Evolutionary conservation across 2,888 invertebrate species (phyloP).

Genomic region (Tenodera sinensis): DNA sequence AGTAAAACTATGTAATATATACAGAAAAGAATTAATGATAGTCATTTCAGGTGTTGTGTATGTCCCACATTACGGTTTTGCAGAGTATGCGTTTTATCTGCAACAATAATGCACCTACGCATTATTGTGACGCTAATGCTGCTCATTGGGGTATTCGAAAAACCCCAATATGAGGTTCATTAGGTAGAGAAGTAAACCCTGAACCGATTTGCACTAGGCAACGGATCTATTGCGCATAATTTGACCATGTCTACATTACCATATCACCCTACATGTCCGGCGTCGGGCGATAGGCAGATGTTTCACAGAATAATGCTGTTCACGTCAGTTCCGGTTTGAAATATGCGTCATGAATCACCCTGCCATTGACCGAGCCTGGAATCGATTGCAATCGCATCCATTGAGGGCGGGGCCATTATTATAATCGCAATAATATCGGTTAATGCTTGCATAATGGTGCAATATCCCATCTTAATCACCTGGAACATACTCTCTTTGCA

Average conservation of each 20-base stretch:
- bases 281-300: not conserved
- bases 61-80: too few species aligned
- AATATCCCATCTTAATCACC: not conserved
- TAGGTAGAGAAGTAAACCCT: not conserved
- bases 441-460: too few species aligned
- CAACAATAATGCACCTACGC: too few species aligned
- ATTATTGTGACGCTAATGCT: too few species aligned
- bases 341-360: constrained; percentile 4
- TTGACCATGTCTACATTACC: not conserved
- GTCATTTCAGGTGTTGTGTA: too few species aligned
- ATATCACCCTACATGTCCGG: not conserved
- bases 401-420: not conserved
- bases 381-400: not conserved
- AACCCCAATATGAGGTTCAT: not conserved
- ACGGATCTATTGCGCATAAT: not conserved
- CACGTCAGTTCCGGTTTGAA: constrained; percentile 5
- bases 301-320: not conserved
- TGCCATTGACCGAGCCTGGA: not conserved
- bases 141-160: too few species aligned
- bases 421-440: not conserved
- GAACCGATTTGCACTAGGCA: not conserved
- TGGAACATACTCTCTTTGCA: not conserved
- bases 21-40: too few species aligned
- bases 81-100: too few species aligned
- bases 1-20: too few species aligned